Percentiles rank a stretch among this genome's conserved stretches.
Evolutionary conservation across 2,888 invertebrate species (phyloP).

Genomic region (Heterodera filipjevi): DNA sequence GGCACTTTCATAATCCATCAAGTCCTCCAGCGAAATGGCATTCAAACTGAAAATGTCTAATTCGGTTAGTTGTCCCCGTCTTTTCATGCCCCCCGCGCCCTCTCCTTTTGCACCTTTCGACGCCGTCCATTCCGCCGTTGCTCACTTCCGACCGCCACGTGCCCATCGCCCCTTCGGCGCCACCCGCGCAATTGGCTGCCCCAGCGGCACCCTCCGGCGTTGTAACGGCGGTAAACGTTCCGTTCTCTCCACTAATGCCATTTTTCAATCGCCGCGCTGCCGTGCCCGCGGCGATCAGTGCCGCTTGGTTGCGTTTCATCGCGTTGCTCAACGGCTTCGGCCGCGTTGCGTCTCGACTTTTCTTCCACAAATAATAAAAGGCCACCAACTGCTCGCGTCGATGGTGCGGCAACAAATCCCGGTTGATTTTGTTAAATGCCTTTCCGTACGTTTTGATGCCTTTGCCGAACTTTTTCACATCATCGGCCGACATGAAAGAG

Average conservation of each 20-base stretch:
- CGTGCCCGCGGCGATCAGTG: conserved; percentile 11
- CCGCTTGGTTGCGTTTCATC: conserved; percentile 20
- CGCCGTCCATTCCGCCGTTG: neutral
- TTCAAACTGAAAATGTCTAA: neutral
- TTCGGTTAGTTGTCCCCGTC: neutral
- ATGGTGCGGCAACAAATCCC: conserved; percentile 24
- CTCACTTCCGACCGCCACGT: neutral
- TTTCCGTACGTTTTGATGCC: conserved; percentile 97
- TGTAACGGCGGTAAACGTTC: neutral
- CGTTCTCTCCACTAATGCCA: conserved; percentile 11
- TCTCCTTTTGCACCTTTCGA: neutral
- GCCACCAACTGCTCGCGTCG: conserved; percentile 87
- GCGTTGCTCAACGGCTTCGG: conserved; percentile 69
- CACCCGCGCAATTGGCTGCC: neutral
- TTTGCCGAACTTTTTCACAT: conserved; percentile 84
- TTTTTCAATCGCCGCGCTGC: conserved; percentile 5
- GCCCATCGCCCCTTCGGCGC: neutral
- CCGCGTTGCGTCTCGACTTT: conserved; percentile 94
- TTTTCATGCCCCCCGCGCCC: too few relatives aligned
- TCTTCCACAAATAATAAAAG: conserved; percentile 99
- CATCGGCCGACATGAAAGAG: conserved; percentile 58
- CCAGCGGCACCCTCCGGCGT: neutral
- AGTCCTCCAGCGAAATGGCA: conserved; percentile 56
- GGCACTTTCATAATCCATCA: conserved; percentile 72
- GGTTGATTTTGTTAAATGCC: conserved; percentile 79